Conservation (phyloP, 1,140 invertebrate genomes). For the Drosophila insularis region DNA sequence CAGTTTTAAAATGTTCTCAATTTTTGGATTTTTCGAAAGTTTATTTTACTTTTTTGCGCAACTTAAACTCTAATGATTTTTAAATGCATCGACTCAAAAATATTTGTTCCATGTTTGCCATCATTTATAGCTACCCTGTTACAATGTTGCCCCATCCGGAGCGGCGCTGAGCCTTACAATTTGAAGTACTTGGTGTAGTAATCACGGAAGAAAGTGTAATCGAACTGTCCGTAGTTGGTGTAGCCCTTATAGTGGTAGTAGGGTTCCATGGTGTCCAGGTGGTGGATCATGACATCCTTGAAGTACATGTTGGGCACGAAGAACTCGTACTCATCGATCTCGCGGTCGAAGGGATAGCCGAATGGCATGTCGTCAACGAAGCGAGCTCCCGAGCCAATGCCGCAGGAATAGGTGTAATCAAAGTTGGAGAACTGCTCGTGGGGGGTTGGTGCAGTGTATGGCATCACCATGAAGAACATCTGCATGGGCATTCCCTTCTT, state of each 20-base stretch:
- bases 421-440: slow-evolving; percentile 68
- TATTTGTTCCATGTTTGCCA: slow-evolving; percentile 29
- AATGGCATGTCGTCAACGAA: slow-evolving; percentile 69
- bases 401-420: slow-evolving; percentile 67
- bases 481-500: slow-evolving; percentile 84
- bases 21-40: slow-evolving; percentile 57
- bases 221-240: slow-evolving; percentile 64
- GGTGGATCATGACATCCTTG: slow-evolving; percentile 76
- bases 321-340: slow-evolving; percentile 81
- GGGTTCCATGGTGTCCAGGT: slow-evolving; percentile 60
- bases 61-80: slow-evolving; percentile 50
- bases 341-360: slow-evolving; percentile 83
- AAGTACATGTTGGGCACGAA: slow-evolving; percentile 82
- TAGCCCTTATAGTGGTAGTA: slow-evolving; percentile 72
- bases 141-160: too few relatives aligned
- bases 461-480: slow-evolving; percentile 84
- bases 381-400: slow-evolving; percentile 72
- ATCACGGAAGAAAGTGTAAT: slow-evolving; percentile 68
- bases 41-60: slow-evolving; percentile 71
- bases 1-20: too few relatives aligned
- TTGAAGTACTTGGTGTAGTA: slow-evolving; percentile 74
- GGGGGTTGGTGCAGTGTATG: slow-evolving; percentile 57
- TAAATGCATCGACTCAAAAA: slow-evolving; percentile 24
- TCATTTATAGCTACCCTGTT: slow-evolving; percentile 6
- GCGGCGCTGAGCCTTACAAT: slow-evolving; percentile 18